Conservation (phyloP, 2,888 invertebrate genomes). For the Lissocephala sabroskyi region DNA sequence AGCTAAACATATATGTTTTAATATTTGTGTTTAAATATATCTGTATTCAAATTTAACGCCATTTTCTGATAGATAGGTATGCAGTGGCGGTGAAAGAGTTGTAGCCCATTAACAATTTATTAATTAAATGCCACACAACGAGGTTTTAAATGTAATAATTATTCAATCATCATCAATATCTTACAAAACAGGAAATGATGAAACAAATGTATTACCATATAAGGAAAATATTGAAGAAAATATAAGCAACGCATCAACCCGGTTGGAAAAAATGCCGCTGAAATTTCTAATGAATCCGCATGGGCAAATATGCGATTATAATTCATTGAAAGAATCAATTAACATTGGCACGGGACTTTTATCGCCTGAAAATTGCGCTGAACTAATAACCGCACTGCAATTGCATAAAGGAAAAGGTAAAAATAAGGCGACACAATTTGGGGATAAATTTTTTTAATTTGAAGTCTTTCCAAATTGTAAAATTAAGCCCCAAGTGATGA, state of each 20-base stretch:
- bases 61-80: no score
- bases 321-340: slow-evolving; percentile 78
- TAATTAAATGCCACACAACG: not conserved
- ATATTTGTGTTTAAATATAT: no score
- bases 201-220: slow-evolving; percentile 28
- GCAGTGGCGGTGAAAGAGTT: no score
- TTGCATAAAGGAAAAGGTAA: slow-evolving; percentile 85
- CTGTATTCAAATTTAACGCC: no score
- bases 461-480: no score
- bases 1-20: no score
- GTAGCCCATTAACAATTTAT: no score
- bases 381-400: slow-evolving; percentile 85
- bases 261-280: slow-evolving; percentile 73
- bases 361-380: slow-evolving; percentile 83
- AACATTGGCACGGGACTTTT: slow-evolving; percentile 77
- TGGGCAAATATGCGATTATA: slow-evolving; percentile 81
- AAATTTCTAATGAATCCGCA: slow-evolving; percentile 85
- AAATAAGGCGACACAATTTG: not conserved
- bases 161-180: no score
- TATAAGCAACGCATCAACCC: no score
- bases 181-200: slow-evolving; percentile 18
- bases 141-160: not conserved
- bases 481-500: no score
- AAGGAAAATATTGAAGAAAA: slow-evolving; percentile 65
- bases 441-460: no score